These are phyloP conservation scores for Callimorpha dominula DNA, from an alignment of 2,888 invertebrate genomes.

Conservation along the genomic window DNA sequence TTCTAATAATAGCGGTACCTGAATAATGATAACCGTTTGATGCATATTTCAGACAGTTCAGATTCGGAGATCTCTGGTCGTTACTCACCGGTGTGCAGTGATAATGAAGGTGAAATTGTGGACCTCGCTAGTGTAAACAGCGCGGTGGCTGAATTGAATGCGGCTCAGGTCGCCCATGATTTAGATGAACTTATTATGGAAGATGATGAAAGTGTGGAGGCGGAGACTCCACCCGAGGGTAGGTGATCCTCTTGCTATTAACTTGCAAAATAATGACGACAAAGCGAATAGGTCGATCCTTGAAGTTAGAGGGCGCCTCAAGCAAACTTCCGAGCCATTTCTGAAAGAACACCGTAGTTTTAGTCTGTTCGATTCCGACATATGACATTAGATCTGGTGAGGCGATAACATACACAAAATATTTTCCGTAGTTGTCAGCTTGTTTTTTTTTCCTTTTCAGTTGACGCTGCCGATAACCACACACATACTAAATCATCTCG, in stretches of 20 bases:
- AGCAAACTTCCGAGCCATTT: too few relatives aligned
- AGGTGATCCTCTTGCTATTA: conserved; percentile 7
- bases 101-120: conserved; percentile 67
- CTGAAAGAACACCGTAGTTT: too few relatives aligned
- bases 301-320: not conserved
- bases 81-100: conserved; percentile 90
- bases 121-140: conserved; percentile 44
- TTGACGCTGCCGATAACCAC: conserved; percentile 57
- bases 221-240: conserved; percentile 67
- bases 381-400: too few relatives aligned
- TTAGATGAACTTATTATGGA: conserved; percentile 79
- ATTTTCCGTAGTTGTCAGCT: not conserved
- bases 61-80: conserved; percentile 87
- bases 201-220: conserved; percentile 74
- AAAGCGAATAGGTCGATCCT: not conserved
- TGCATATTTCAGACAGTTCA: conserved; percentile 72
- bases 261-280: not conserved
- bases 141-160: conserved; percentile 59
- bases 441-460: conserved; percentile 49
- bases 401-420: too few relatives aligned
- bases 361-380: too few relatives aligned
- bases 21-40: not conserved
- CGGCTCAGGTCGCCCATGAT: conserved; percentile 74
- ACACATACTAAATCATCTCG: conserved; percentile 67
- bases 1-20: not conserved